These are phyloP conservation scores for Megaceryle torquata DNA, from an alignment of 2,113 vertebrate species.

Conservation along the genomic window DNA sequence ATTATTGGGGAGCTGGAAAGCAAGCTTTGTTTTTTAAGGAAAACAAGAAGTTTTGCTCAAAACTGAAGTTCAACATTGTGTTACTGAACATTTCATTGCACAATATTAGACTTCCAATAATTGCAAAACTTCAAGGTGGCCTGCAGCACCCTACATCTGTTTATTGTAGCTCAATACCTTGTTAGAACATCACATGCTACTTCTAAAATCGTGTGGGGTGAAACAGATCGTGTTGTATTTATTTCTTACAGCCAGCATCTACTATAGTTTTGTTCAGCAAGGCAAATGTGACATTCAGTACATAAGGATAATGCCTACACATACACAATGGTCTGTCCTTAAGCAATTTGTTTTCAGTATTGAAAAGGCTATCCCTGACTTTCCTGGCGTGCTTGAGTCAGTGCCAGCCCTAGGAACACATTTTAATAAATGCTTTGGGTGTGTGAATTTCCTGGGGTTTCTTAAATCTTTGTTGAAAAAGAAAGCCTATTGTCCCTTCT, in stretches of 20 bases:
- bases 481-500: not conserved
- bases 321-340: not conserved
- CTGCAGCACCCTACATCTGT: not conserved
- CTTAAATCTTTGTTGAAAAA: not conserved
- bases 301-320: not conserved
- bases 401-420: not conserved
- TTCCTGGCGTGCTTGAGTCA: not conserved
- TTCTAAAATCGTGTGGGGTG: not conserved
- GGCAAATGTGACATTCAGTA: not conserved
- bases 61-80: not conserved
- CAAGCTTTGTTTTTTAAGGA: not conserved
- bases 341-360: not conserved
- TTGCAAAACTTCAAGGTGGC: not conserved
- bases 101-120: not conserved
- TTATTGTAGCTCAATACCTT: not conserved
- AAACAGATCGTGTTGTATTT: not conserved
- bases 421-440: not conserved
- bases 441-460: conserved; percentile 35
- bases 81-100: not conserved
- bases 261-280: not conserved
- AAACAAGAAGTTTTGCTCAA: not conserved
- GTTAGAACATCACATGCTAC: not conserved
- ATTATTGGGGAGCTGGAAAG: not conserved
- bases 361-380: not conserved
- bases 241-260: not conserved